These are phyloP conservation scores for Agonopterix subpropinquella DNA, from an alignment of 2,888 invertebrate genomes.

Conservation along the genomic window DNA sequence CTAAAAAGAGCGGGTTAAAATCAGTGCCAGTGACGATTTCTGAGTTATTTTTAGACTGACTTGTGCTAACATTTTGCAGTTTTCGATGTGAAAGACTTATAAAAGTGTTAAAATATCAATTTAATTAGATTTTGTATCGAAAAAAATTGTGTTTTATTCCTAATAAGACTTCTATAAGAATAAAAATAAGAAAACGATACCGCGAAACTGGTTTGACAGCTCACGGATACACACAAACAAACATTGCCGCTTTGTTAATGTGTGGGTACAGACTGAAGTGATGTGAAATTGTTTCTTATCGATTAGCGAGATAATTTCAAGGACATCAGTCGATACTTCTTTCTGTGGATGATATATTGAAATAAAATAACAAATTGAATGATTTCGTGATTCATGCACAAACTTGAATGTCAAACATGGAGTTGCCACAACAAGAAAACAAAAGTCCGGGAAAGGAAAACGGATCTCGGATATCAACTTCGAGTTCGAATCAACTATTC, in stretches of 20 bases:
- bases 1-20: slow-evolving; percentile 62
- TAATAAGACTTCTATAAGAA: slow-evolving; percentile 23
- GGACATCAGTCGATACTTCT: slow-evolving; percentile 36
- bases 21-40: slow-evolving; percentile 58
- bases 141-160: slow-evolving; percentile 20
- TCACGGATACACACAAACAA: slow-evolving; percentile 45
- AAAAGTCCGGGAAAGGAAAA: slow-evolving; percentile 26
- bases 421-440: slow-evolving; percentile 26
- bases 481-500: slow-evolving; percentile 49
- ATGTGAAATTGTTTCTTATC: slow-evolving; percentile 70
- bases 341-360: slow-evolving; percentile 1
- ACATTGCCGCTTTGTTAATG: slow-evolving; percentile 18
- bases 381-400: not conserved
- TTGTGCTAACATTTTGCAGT: slow-evolving; percentile 45
- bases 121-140: slow-evolving; percentile 18
- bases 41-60: slow-evolving; percentile 63
- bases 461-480: slow-evolving; percentile 25
- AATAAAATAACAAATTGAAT: not conserved
- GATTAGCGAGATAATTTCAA: slow-evolving; percentile 67
- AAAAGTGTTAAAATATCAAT: slow-evolving; percentile 23
- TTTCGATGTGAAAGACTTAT: slow-evolving; percentile 20
- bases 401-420: slow-evolving; percentile 31
- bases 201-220: slow-evolving; percentile 71
- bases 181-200: slow-evolving; percentile 35
- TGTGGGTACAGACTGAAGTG: slow-evolving; percentile 49